Evolutionary conservation across 2,113 vertebrate genomes (phyloP).

Genomic region (Lepus europaeus): DNA sequence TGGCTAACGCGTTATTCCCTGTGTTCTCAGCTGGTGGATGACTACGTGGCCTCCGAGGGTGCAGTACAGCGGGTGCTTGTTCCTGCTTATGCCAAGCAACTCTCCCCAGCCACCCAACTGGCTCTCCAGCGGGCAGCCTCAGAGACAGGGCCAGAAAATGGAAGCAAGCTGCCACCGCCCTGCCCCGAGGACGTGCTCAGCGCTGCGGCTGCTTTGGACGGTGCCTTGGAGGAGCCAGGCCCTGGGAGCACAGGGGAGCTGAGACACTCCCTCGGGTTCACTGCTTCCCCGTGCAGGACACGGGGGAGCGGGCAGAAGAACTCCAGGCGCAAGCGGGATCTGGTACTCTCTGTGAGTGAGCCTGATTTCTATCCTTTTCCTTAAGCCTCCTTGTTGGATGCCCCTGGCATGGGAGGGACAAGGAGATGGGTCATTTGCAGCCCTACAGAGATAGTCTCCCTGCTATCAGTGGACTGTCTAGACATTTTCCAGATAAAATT

Average conservation of each 20-base stretch:
- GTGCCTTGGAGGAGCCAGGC: conserved; percentile 73
- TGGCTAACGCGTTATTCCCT: conserved; percentile 51
- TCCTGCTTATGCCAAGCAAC: conserved; percentile 83
- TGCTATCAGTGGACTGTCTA: background rate
- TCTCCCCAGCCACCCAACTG: conserved; percentile 79
- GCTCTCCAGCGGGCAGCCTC: conserved; percentile 79
- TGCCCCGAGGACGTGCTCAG: conserved; percentile 79
- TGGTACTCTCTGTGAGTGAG: conserved; percentile 88
- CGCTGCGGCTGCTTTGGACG: conserved; percentile 69
- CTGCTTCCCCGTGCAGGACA: conserved; percentile 77
- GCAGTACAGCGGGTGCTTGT: conserved; percentile 79
- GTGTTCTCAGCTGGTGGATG: conserved; percentile 82
- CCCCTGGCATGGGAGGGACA: background rate
- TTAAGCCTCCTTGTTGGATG: background rate
- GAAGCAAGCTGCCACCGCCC: conserved; percentile 72
- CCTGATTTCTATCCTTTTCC: conserved; percentile 19
- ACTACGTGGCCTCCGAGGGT: conserved; percentile 79
- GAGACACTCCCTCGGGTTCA: conserved; percentile 77
- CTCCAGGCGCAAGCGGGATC: conserved; percentile 86
- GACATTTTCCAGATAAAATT: conserved; percentile 39
- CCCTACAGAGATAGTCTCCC: background rate
- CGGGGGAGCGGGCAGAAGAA: conserved; percentile 84
- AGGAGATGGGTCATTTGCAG: background rate
- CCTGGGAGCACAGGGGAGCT: conserved; percentile 64
- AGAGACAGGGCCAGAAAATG: conserved; percentile 80